Conservation (phyloP, 1,140 invertebrate species). For the Macrosteles quadrilineatus region DNA sequence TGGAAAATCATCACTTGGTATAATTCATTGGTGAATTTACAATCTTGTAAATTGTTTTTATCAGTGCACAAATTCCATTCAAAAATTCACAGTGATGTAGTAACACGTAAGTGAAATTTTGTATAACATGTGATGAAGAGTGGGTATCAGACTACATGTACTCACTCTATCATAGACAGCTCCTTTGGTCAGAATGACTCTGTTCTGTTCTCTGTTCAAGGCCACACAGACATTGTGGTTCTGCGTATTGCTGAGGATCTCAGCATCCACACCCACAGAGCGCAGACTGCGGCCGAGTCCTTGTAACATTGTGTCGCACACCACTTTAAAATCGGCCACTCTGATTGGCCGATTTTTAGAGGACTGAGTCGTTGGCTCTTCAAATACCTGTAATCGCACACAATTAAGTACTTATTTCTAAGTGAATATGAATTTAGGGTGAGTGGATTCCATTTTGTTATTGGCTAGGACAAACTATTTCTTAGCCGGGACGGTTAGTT, state of each 20-base stretch:
- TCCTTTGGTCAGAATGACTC: conserved; percentile 60
- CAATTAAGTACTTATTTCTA: no score
- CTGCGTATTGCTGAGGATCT: conserved; percentile 48
- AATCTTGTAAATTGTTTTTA: no score
- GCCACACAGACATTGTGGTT: conserved; percentile 48
- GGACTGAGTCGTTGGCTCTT: background rate
- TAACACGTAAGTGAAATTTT: no score
- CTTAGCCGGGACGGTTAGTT: no score
- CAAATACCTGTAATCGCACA: no score
- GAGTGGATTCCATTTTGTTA: no score
- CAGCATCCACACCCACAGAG: conserved; percentile 63
- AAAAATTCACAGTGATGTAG: no score
- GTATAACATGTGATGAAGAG: background rate
- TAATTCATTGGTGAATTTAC: no score
- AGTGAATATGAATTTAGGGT: no score
- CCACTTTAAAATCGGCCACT: conserved; percentile 48
- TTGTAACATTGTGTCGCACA: conserved; percentile 59
- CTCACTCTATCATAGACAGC: conserved; percentile 50
- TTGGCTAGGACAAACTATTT: no score
- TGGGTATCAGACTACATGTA: background rate
- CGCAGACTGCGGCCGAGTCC: conserved; percentile 60
- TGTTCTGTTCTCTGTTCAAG: conserved; percentile 54
- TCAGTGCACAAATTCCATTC: no score
- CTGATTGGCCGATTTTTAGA: background rate
- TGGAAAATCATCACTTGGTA: no score